Conservation (phyloP, 2,888 invertebrate genomes). For the Scaptomyza parva region DNA sequence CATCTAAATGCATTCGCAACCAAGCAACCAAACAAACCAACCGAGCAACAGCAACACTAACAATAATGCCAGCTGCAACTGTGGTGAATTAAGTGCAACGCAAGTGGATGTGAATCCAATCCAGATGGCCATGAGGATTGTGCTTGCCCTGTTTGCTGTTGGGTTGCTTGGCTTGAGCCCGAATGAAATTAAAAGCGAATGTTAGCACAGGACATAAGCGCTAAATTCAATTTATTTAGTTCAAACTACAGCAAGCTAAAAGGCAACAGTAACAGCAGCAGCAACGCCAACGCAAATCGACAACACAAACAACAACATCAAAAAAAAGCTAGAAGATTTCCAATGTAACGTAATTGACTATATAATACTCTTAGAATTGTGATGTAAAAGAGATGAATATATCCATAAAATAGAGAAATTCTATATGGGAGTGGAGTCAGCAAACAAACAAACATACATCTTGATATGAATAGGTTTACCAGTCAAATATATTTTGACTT, state of each 20-base stretch:
- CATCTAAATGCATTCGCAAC: constrained; percentile 51
- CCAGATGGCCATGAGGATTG: constrained; percentile 13
- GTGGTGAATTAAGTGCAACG: constrained; percentile 45
- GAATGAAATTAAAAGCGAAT: constrained; percentile 76
- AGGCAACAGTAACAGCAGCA: constrained; percentile 15
- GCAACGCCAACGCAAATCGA: constrained; percentile 1
- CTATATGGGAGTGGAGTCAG: too few species aligned
- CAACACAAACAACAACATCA: constrained; percentile 22
- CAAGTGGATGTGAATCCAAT: constrained; percentile 29
- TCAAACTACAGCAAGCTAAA: constrained; percentile 52
- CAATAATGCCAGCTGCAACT: constrained; percentile 32
- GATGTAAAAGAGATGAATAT: background rate
- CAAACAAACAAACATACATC: too few species aligned
- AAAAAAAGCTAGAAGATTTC: background rate
- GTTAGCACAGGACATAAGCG: constrained; percentile 69
- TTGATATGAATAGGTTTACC: too few species aligned
- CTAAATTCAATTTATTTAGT: constrained; percentile 75
- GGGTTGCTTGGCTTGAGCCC: constrained; percentile 56
- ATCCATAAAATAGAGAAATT: too few species aligned
- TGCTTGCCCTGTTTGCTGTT: constrained; percentile 24
- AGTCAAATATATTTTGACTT: too few species aligned
- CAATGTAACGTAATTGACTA: background rate
- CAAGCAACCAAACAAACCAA: constrained; percentile 62
- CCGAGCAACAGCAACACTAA: constrained; percentile 16
- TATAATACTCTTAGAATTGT: background rate